Conservation (phyloP, 2,797 vertebrate species). For the Acanthurus tractus region DNA sequence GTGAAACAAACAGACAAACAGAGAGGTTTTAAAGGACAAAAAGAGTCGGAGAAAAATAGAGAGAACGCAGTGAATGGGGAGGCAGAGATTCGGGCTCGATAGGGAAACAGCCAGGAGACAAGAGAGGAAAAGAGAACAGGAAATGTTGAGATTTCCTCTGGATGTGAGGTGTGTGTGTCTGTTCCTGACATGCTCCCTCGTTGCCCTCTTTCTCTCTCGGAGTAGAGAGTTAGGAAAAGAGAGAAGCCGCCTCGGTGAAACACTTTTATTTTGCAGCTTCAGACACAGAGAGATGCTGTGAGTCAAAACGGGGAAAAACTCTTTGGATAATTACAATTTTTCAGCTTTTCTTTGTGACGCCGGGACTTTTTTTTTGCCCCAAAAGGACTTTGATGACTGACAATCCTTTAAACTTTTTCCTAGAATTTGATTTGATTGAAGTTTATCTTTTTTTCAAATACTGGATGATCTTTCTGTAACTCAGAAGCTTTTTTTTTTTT, state of each 20-base stretch:
- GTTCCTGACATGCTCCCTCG: conserved; percentile 39
- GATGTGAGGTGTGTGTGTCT: conserved; percentile 69
- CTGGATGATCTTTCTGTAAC: not conserved
- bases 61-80: not conserved
- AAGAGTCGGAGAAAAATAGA: not conserved
- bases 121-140: conserved; percentile 81
- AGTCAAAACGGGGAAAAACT: not conserved
- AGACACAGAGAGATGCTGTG: not conserved
- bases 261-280: conserved; percentile 34
- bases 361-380: not conserved
- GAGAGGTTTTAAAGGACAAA: not conserved
- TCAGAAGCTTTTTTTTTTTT: not conserved
- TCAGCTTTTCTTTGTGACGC: not conserved
- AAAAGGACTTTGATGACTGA: not conserved
- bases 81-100: conserved; percentile 44
- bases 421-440: not conserved
- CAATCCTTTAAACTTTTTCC: not conserved
- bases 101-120: conserved; percentile 56
- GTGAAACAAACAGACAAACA: conserved; percentile 5
- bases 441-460: not conserved
- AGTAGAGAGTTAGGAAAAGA: conserved; percentile 2
- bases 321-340: not conserved
- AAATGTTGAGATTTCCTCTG: conserved; percentile 87
- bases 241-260: not conserved
- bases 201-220: not conserved